Evolutionary conservation across 2,888 invertebrate species (phyloP).

Genomic region (Penaeus monodon): DNA sequence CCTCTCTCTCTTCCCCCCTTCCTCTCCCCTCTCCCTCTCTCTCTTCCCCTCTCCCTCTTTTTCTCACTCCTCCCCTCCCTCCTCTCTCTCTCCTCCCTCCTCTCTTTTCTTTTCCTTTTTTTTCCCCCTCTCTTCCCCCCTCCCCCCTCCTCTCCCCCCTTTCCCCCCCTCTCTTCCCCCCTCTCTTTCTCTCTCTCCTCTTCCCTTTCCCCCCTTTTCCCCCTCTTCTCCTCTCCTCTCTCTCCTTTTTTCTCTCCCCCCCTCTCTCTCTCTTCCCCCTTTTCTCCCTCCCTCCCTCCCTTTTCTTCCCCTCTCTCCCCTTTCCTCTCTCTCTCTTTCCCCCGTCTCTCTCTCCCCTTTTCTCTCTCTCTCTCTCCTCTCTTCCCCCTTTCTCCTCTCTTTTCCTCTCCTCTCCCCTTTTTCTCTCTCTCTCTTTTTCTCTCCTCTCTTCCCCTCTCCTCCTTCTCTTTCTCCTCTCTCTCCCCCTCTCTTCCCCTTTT

Average conservation of each 20-base stretch:
- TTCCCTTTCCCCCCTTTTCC: too few relatives aligned
- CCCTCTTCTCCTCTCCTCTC: too few relatives aligned
- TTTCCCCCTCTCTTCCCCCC: too few relatives aligned
- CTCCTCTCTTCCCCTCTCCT: not conserved
- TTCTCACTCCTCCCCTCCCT: not conserved
- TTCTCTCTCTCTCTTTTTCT: slow-evolving; percentile 3
- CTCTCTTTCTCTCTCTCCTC: too few relatives aligned
- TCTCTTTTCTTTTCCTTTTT: not conserved
- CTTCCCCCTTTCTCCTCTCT: too few relatives aligned
- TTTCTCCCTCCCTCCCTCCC: too few relatives aligned
- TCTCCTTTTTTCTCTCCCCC: too few relatives aligned
- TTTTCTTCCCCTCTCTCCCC: not conserved
- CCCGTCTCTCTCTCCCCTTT: not conserved
- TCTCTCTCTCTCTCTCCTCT: too few relatives aligned
- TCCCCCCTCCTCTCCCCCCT: too few relatives aligned
- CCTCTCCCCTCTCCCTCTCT: not conserved
- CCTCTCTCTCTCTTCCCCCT: too few relatives aligned
- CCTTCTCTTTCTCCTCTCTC: not conserved
- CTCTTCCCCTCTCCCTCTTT: not conserved
- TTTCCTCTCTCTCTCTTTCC: slow-evolving; percentile 1
- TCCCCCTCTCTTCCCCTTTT: not conserved
- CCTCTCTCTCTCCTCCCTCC: not conserved
- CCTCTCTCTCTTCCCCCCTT: not conserved
- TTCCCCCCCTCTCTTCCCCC: too few relatives aligned
- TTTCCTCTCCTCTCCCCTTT: too few relatives aligned